These are phyloP conservation scores for Aphelenchoides fujianensis DNA, from an alignment of 1,140 invertebrate genomes.

Conservation along the genomic window DNA sequence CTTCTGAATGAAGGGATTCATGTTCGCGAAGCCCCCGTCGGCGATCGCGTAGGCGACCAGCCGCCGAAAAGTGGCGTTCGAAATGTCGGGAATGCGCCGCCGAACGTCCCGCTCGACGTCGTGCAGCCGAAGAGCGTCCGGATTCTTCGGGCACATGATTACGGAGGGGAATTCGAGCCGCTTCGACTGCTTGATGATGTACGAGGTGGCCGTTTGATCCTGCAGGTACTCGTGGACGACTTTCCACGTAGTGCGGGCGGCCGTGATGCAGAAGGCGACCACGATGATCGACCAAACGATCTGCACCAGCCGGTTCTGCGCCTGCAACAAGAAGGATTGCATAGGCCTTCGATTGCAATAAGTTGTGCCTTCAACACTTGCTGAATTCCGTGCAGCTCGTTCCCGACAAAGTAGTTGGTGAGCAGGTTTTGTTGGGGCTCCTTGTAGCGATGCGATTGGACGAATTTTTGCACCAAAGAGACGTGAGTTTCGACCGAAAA, in stretches of 20 bases:
- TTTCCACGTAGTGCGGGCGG: neutral
- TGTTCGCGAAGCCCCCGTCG: neutral
- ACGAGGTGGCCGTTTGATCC: neutral
- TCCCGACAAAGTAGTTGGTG: conserved; percentile 10
- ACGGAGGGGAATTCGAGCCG: conserved; percentile 11
- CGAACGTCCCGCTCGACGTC: neutral
- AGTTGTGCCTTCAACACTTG: neutral
- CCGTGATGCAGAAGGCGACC: neutral
- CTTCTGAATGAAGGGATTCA: neutral
- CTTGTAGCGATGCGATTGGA: neutral
- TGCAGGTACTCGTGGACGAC: neutral
- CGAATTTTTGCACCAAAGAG: neutral
- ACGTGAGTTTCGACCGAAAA: neutral
- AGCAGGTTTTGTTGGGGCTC: neutral
- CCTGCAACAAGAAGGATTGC: neutral
- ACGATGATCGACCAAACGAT: neutral
- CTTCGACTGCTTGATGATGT: neutral
- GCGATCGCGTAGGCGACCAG: conserved; percentile 11
- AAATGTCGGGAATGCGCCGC: neutral
- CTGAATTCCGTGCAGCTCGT: conserved; percentile 11
- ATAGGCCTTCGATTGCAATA: neutral
- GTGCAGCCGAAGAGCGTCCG: conserved; percentile 16
- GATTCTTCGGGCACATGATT: conserved; percentile 20
- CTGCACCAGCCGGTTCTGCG: neutral
- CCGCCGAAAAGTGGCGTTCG: neutral